These are phyloP conservation scores for Dioctria rufipes DNA, from an alignment of 2,888 invertebrate species.

Conservation along the genomic window DNA sequence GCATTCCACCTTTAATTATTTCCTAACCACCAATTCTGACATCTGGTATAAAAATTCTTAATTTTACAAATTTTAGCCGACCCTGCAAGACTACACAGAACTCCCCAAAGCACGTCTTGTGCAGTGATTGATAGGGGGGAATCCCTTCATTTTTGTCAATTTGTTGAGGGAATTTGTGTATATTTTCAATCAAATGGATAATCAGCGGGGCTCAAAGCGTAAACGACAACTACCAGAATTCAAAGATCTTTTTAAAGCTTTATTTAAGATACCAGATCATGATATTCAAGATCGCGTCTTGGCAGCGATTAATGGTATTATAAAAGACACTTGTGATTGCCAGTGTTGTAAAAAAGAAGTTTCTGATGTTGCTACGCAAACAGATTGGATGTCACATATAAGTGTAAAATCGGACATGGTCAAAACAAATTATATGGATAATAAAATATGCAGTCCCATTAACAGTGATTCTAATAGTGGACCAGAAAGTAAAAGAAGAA, in stretches of 20 bases:
- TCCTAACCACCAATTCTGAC: no score
- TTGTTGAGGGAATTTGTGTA: no score
- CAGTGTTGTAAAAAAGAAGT: constrained; percentile 36
- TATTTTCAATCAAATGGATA: background rate
- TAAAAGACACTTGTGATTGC: constrained; percentile 44
- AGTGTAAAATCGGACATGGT: no score
- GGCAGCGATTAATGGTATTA: constrained; percentile 66
- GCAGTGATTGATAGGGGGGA: background rate
- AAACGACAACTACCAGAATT: constrained; percentile 61
- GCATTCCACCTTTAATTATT: no score
- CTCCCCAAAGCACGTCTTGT: no score
- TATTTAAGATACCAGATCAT: constrained; percentile 66
- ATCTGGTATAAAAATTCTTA: no score
- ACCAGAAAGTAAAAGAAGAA: constrained; percentile 57
- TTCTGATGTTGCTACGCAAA: constrained; percentile 28
- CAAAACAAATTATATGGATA: no score
- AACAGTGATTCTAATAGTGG: constrained; percentile 7
- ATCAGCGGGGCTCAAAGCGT: constrained; percentile 53
- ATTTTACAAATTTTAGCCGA: no score
- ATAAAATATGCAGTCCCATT: background rate
- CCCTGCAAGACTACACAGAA: no score
- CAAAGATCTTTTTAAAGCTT: constrained; percentile 65
- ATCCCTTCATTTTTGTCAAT: constrained; percentile 7
- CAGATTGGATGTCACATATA: background rate
- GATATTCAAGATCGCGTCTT: constrained; percentile 66